These are phyloP conservation scores for Philereme vetulata DNA, from an alignment of 2,888 invertebrate genomes.

Conservation along the genomic window DNA sequence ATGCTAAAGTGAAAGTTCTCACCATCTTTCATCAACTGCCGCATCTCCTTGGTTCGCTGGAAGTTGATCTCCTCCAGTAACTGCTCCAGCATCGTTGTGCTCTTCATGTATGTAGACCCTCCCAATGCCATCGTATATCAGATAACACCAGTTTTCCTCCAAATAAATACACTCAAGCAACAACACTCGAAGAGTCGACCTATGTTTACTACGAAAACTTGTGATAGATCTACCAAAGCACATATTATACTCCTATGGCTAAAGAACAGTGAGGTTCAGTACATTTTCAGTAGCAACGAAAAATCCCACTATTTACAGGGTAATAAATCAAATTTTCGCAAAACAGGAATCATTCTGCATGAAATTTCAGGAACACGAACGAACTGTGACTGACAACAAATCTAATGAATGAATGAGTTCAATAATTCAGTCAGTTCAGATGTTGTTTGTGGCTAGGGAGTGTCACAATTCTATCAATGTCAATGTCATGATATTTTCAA, in stretches of 20 bases:
- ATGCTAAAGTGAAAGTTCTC: slow-evolving; percentile 40
- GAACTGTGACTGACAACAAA: too few species aligned
- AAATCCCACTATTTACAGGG: neutral
- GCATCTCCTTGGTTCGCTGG: slow-evolving; percentile 95
- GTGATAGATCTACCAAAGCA: slow-evolving; percentile 30
- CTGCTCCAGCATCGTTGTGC: slow-evolving; percentile 91
- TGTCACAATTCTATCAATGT: too few species aligned
- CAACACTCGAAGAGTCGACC: slow-evolving; percentile 41
- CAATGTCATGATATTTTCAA: too few species aligned
- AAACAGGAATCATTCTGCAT: too few species aligned
- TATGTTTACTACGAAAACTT: slow-evolving; percentile 26
- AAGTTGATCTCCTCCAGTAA: slow-evolving; percentile 96
- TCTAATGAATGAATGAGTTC: too few species aligned
- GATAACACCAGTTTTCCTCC: slow-evolving; percentile 14
- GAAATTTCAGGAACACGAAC: too few species aligned
- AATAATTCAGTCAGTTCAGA: too few species aligned
- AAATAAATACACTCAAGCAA: slow-evolving; percentile 35
- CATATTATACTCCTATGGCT: slow-evolving; percentile 27
- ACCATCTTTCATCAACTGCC: slow-evolving; percentile 95
- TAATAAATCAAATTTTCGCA: too few species aligned
- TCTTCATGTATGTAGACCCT: slow-evolving; percentile 65
- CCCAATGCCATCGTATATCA: slow-evolving; percentile 64
- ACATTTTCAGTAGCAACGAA: slow-evolving; percentile 10
- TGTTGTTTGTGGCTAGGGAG: too few species aligned
- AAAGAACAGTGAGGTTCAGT: slow-evolving; percentile 23